Evolutionary conservation across 2,113 vertebrate species (phyloP).

Genomic region (Dunckerocampus dactyliophorus): DNA sequence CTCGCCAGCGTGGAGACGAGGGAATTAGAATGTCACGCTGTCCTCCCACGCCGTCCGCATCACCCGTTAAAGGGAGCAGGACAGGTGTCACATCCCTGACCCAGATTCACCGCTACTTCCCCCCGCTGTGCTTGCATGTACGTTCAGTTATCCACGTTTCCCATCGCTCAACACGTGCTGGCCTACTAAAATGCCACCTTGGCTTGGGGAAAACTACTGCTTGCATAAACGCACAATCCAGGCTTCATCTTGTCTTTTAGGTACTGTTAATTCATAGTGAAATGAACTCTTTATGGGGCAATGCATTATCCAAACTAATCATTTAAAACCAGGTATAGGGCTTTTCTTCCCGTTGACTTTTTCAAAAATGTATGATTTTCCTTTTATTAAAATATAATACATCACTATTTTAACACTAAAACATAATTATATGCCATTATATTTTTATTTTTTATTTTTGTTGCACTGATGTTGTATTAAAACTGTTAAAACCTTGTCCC

Average conservation of each 20-base stretch:
- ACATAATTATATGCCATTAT: no score
- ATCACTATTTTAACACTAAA: no score
- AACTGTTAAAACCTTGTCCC: no score
- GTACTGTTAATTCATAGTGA: neutral
- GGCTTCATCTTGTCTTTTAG: constrained; percentile 5
- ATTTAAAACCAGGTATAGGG: no score
- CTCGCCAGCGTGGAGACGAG: constrained; percentile 26
- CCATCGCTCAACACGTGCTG: constrained; percentile 15
- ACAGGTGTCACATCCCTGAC: constrained; percentile 37
- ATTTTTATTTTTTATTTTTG: no score
- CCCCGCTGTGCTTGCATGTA: constrained; percentile 7
- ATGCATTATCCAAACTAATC: no score
- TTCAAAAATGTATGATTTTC: no score
- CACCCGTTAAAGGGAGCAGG: constrained; percentile 11
- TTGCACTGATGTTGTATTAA: no score
- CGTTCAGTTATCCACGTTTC: constrained; percentile 44
- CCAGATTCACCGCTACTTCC: constrained; percentile 21
- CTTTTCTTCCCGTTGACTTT: no score
- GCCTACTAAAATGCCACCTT: constrained; percentile 25
- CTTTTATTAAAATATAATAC: no score
- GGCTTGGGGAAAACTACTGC: neutral
- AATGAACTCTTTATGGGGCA: no score
- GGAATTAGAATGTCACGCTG: constrained; percentile 29
- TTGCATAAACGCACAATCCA: constrained; percentile 23
- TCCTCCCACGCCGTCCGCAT: constrained; percentile 27